Base-by-base conservation (phyloP, 2,888 invertebrate species). In the Meghimatium bilineatum region DNA sequence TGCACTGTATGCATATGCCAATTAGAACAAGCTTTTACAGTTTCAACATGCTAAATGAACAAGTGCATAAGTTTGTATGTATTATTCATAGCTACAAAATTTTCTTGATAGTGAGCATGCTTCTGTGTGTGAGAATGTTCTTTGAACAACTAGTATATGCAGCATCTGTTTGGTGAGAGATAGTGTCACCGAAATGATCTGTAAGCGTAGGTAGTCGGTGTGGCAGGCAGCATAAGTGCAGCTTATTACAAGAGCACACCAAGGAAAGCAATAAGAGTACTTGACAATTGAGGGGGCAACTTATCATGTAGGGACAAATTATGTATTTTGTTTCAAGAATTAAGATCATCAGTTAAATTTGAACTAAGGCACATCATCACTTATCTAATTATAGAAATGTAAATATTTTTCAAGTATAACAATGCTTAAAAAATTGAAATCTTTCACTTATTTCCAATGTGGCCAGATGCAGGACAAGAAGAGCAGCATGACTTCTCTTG, bases 401-500 rank as follows among this genome's bases (percentile, higher is more conserved):
- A 8, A 44, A 44, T 44, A 44, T 8, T 44, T 44, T 12, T 44
- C 12, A 44, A 44, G 12, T 8, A 44, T 44, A 44, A 8, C 44
- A 44, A 12, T 44, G 5, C 12, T 44, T 44, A 44, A 44, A 5
- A 44, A 44, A 12, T 12, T 44, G 44, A 12, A 8, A 8, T 44
- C 12, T 44, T 44, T 44, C 12, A n/a, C n/a, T 74, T 49, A 14
- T 74, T 74, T 74, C 74, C 23, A 23, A 32, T 23, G 2, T 44
- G 29, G 26, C 32, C 29, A 82, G 79, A 87, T 88, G 38, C 87
- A 91, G 88, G 91, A 92, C 60, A 92, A 92, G 87, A 92, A 92
- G 85, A 89, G 88, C 36, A 91, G 90, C 56, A 86, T 87, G 86
- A 89, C 89, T 20, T 89, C 87, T 34, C 87, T 90, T 75, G 84